A percentile compares a stretch with the other conserved stretches of the same genome.
phyloP scores from a whole-genome alignment of 2,888 invertebrate genomes.

The Lymantria monacha region DNA sequence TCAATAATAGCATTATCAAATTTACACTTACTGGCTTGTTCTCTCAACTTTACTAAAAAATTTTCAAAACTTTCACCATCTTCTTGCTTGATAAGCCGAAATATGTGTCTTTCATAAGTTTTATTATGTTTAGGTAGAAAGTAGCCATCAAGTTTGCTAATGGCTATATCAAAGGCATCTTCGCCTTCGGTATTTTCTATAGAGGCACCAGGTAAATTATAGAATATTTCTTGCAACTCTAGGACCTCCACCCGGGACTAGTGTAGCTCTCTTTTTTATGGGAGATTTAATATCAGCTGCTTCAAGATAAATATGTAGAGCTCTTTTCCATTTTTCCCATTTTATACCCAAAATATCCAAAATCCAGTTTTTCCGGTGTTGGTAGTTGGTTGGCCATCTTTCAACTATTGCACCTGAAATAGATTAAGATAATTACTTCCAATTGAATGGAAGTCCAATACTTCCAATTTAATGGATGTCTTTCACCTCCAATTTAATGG shows the following conservation, averaged over 20 bases:
- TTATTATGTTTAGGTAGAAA: slow-evolving; percentile 8
- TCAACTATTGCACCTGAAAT: not conserved
- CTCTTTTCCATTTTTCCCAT: slow-evolving; percentile 10
- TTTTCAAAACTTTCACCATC: slow-evolving; percentile 8
- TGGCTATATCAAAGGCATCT: not conserved
- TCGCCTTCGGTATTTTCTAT: not conserved
- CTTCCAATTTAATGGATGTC: no score
- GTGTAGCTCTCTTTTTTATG: not conserved
- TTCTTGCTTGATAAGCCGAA: slow-evolving; percentile 8
- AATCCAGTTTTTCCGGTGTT: slow-evolving; percentile 6
- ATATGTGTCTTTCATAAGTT: slow-evolving; percentile 6
- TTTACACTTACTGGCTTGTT: slow-evolving; percentile 5
- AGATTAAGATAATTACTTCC: not conserved
- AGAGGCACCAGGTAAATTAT: not conserved
- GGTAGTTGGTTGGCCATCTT: not conserved
- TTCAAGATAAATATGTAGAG: slow-evolving; percentile 5
- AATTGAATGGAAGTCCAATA: not conserved
- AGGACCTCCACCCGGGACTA: slow-evolving; percentile 3
- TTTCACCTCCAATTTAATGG: no score
- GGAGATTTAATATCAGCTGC: not conserved
- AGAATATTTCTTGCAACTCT: slow-evolving; percentile 8
- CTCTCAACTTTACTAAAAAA: slow-evolving; percentile 1
- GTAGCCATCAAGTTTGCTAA: slow-evolving; percentile 2
- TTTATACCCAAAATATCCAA: slow-evolving; percentile 4
- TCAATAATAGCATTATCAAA: not conserved